Conservation (phyloP, 2,797 vertebrate genomes). For the Lutjanus argentimaculatus region DNA sequence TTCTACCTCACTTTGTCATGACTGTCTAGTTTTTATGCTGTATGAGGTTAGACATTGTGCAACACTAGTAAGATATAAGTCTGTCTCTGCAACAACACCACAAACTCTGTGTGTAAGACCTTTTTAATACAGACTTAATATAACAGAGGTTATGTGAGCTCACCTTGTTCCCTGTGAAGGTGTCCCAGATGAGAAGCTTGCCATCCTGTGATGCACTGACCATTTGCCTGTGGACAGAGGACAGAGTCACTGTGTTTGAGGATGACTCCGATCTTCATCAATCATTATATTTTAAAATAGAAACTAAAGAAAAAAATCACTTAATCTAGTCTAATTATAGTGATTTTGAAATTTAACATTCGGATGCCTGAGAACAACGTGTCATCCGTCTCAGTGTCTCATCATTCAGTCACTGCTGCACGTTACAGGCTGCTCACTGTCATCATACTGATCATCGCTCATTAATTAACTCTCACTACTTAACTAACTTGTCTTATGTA, state of each 20-base stretch:
- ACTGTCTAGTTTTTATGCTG: too few species aligned
- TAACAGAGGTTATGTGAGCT: neutral
- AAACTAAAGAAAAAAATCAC: neutral
- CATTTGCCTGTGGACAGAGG: slow-evolving; percentile 83
- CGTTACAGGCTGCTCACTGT: neutral
- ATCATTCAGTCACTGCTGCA: too few species aligned
- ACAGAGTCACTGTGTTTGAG: neutral
- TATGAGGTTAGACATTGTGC: too few species aligned
- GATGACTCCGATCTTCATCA: too few species aligned
- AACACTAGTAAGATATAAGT: too few species aligned
- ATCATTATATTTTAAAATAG: neutral
- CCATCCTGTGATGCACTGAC: slow-evolving; percentile 95
- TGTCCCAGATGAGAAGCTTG: slow-evolving; percentile 93
- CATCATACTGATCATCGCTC: too few species aligned
- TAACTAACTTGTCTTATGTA: too few species aligned
- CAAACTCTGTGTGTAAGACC: neutral
- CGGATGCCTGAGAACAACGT: too few species aligned
- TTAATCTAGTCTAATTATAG: too few species aligned
- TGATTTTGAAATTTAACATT: neutral
- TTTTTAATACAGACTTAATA: neutral
- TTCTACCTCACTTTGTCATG: too few species aligned
- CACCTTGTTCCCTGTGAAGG: slow-evolving; percentile 87
- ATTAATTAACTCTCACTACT: too few species aligned
- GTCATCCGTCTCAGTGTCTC: too few species aligned
- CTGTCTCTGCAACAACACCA: neutral